Conservation (phyloP, 2,797 vertebrate genomes). For the Silurus lanzhouensis region DNA sequence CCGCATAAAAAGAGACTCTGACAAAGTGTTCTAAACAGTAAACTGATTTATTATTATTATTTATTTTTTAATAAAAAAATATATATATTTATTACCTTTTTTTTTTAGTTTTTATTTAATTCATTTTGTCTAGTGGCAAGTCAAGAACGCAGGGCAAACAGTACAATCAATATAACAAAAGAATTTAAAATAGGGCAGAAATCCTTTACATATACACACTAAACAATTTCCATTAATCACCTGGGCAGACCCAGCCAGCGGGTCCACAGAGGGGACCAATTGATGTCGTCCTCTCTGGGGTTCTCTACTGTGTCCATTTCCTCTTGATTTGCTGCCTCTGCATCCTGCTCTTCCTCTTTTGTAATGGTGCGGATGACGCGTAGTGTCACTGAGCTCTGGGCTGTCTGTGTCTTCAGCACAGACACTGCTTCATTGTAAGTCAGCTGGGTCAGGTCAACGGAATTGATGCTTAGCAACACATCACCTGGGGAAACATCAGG, state of each 20-base stretch:
- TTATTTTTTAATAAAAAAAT: too few species aligned
- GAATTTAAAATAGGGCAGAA: background rate
- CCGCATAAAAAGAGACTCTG: background rate
- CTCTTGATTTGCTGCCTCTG: constrained; percentile 64
- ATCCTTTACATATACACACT: background rate
- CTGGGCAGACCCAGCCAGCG: constrained; percentile 88
- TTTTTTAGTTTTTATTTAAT: too few species aligned
- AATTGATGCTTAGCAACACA: constrained; percentile 88
- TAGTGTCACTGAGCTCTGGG: constrained; percentile 80
- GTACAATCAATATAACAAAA: constrained; percentile 1
- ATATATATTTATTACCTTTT: too few species aligned
- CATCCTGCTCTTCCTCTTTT: constrained; percentile 69
- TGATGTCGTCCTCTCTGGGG: constrained; percentile 74
- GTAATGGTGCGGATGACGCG: constrained; percentile 82
- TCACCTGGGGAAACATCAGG: constrained; percentile 74
- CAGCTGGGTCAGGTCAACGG: constrained; percentile 86
- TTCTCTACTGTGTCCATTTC: constrained; percentile 71
- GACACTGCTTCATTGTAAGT: constrained; percentile 88
- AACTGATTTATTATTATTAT: too few species aligned
- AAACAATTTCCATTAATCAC: constrained; percentile 60
- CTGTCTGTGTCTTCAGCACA: constrained; percentile 86
- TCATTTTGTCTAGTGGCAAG: background rate
- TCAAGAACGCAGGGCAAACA: background rate
- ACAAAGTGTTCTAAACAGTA: background rate
- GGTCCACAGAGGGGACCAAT: constrained; percentile 89